Base-by-base conservation (phyloP, 2,888 invertebrate species). In the Epiperipatus broadwayi region DNA sequence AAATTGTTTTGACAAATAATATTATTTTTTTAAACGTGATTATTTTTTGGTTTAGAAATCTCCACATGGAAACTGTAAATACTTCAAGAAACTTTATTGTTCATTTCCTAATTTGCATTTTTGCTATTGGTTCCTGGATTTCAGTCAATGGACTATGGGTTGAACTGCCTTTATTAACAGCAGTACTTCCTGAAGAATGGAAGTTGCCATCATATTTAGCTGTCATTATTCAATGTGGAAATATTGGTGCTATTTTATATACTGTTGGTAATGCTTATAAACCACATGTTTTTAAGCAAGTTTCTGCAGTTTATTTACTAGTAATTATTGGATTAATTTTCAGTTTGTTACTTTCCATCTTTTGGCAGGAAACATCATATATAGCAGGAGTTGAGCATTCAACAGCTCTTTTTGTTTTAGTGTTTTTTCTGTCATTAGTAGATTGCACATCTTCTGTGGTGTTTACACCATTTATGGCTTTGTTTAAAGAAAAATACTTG, bases 131-230 rank as follows among this genome's bases (percentile, higher is more conserved):
- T 15, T 61, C 85, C 27, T 89, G 87, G 87, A 69, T 85, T 48
- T 78, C 78, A 33, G 72, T 87, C 39, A 89, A 85, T 63, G 80
- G 79, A 7, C 68, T 83, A 44, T 89, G 75, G 65, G 75, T 85
- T 46, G 81, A 89, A 58, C 62, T 87, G 45, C 85, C 87, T n/a
- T 63, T 85, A 46, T 64, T 89, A 40, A 79, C 84, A 5, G 67
- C 73, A 44, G 63, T 62, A 27, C 71, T 83, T 35, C 87, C 89
- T 1, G 89, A 89, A 64, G 70, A 71, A 51, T 89, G 87, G 87
- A 70, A 67, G 52, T 67, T 89, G 43, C 78, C 85, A 1, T 75
- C 84, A 1, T 77, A 76, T 54, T 71, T 89, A 58, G 73, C 75
- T 27, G 68, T 84, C 44, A 71, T 83, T 45, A 74, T 84, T 28